These are phyloP conservation scores for Chaetura pelagica DNA, from an alignment of 2,113 vertebrate genomes.

Conservation along the genomic window DNA sequence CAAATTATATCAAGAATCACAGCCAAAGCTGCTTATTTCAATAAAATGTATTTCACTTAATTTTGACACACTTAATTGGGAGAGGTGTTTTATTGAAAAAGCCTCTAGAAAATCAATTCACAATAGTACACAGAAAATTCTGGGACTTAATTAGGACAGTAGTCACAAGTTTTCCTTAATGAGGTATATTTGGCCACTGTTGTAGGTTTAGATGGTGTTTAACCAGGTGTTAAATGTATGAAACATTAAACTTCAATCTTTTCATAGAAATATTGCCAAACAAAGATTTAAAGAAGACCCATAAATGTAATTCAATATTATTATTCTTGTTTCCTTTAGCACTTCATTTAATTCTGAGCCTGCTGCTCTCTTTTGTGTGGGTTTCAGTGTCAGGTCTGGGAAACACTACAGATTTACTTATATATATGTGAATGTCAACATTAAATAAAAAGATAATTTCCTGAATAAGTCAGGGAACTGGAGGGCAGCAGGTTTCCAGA, in stretches of 20 bases:
- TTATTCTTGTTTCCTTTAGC: slow-evolving; percentile 5
- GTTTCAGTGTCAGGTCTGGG: neutral
- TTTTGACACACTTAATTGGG: neutral
- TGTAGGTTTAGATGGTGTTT: neutral
- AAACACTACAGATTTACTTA: slow-evolving; percentile 12
- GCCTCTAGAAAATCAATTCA: neutral
- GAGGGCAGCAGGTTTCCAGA: neutral
- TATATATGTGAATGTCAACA: neutral
- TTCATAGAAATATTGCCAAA: neutral
- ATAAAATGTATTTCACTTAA: neutral
- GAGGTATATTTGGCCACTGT: neutral
- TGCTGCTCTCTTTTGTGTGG: neutral
- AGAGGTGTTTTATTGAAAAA: neutral
- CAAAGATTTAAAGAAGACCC: neutral
- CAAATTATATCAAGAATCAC: neutral
- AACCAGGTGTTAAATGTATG: neutral
- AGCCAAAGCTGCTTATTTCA: neutral
- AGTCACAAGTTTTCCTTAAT: neutral
- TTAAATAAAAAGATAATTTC: slow-evolving; percentile 24
- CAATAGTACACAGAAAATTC: neutral
- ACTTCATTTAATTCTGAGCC: neutral
- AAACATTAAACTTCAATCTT: slow-evolving; percentile 21
- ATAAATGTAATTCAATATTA: neutral
- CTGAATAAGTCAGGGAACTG: neutral
- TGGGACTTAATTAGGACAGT: slow-evolving; percentile 4